phyloP scores from a whole-genome alignment of 2,113 vertebrate genomes.

The Polypterus bichir region DNA sequence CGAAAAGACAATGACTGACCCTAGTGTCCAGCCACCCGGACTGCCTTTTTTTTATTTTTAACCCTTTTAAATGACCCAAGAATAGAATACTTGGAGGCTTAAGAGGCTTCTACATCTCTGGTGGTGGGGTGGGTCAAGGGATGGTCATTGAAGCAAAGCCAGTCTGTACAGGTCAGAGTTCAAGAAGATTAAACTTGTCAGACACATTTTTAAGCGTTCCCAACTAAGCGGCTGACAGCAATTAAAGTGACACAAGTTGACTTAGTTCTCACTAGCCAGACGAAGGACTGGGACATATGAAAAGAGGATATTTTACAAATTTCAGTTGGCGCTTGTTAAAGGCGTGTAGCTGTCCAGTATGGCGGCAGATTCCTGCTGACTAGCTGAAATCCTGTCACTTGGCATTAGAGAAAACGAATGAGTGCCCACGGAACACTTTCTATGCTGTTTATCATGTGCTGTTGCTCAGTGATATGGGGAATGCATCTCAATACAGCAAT shows the following conservation, averaged over 20 bases:
- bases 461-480: too few relatives aligned
- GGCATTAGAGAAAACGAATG: too few relatives aligned
- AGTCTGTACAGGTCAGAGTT: conserved; percentile 32
- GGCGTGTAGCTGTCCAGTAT: too few relatives aligned
- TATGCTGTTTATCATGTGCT: too few relatives aligned
- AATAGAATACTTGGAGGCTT: conserved; percentile 47
- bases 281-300: conserved; percentile 24
- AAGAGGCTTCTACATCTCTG: conserved; percentile 39
- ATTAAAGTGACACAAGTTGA: conserved; percentile 51
- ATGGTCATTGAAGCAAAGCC: conserved; percentile 44
- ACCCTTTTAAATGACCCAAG: conserved; percentile 55
- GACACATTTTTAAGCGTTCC: conserved; percentile 58
- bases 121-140: conserved; percentile 35
- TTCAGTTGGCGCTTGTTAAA: too few relatives aligned
- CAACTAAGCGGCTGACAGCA: conserved; percentile 57
- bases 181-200: conserved; percentile 71
- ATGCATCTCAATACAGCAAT: too few relatives aligned
- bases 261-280: conserved; percentile 40
- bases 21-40: conserved; percentile 61
- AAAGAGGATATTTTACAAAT: not conserved
- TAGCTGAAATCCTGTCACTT: too few relatives aligned
- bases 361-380: too few relatives aligned
- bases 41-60: conserved; percentile 54
- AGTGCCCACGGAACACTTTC: too few relatives aligned
- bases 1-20: conserved; percentile 29